Base-by-base conservation (phyloP, 2,888 invertebrate genomes). In the Zelleria hepariella region DNA sequence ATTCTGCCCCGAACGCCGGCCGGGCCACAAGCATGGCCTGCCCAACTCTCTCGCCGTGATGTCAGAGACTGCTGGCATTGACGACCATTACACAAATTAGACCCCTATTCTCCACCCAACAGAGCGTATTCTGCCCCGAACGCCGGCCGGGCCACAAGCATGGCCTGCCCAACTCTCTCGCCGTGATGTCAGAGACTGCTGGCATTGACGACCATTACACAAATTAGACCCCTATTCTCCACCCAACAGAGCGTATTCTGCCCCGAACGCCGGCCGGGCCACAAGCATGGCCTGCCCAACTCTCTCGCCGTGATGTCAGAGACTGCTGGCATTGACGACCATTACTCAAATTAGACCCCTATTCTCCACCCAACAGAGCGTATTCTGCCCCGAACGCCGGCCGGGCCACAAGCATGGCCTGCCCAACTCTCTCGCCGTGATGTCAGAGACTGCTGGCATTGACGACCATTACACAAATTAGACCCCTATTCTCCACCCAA, bases 71-170 rank as follows among this genome's bases (percentile, higher is more conserved):
- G n/a, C n/a, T n/a, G n/a, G n/a, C n/a, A n/a, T n/a, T n/a, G n/a
- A n/a, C n/a, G n/a, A n/a, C n/a, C n/a, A n/a, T n/a, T n/a, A n/a
- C n/a, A n/a, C n/a, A n/a, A n/a, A n/a, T n/a, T n/a, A n/a, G n/a
- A n/a, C n/a, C n/a, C n/a, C n/a, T n/a, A n/a, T n/a, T n/a, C n/a
- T n/a, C 2, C 4, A 51, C 48, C 8, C 21, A 7, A 48, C 75
- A 93, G 94, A 94, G 92, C 72, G 93, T 94, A 69, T 97, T 93
- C 84, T 96, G 95, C 80, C 92, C 94, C 64, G 96, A 97, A 82
- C 93, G 93, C 70, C 94, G 95, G 67, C 90, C 92, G 61, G 93
- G 93, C 65, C 96, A 96, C 67, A 95, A 95, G 80, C 94, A 93
- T 81, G 94, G 94, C 58, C 86, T 97, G 67, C 95, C 96, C 53